These are phyloP conservation scores for Oegoconia quadripuncta DNA, from an alignment of 2,888 invertebrate genomes.

Conservation along the genomic window DNA sequence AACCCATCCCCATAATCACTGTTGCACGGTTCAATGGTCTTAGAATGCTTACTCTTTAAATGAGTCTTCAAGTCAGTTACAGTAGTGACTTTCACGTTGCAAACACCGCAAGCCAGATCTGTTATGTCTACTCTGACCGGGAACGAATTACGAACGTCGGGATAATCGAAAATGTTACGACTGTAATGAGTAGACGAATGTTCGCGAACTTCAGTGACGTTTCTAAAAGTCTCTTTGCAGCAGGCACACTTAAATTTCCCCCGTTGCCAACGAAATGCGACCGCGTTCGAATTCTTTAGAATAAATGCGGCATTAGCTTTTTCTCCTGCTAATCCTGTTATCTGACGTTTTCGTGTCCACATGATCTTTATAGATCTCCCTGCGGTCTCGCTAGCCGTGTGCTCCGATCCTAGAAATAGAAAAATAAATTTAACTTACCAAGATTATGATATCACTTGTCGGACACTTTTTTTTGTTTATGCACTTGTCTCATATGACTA, in stretches of 20 bases:
- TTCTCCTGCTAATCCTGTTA: slow-evolving; percentile 32
- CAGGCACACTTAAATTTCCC: slow-evolving; percentile 57
- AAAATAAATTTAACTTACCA: slow-evolving; percentile 14
- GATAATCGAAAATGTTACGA: slow-evolving; percentile 37
- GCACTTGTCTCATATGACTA: slow-evolving; percentile 53
- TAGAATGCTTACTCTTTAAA: slow-evolving; percentile 35
- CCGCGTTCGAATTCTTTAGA: slow-evolving; percentile 51
- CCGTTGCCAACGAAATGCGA: slow-evolving; percentile 49
- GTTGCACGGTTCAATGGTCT: slow-evolving; percentile 3
- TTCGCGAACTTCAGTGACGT: slow-evolving; percentile 35
- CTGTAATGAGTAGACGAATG: slow-evolving; percentile 43
- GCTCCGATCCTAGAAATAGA: slow-evolving; percentile 49
- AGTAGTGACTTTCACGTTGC: slow-evolving; percentile 25
- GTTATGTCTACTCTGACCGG: slow-evolving; percentile 57
- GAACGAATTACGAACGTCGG: slow-evolving; percentile 38
- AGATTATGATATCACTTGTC: slow-evolving; percentile 23
- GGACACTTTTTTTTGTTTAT: slow-evolving; percentile 29
- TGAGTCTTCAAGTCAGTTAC: slow-evolving; percentile 44
- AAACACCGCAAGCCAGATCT: slow-evolving; percentile 42
- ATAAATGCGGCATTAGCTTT: slow-evolving; percentile 51
- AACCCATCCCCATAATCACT: slow-evolving; percentile 41
- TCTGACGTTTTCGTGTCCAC: slow-evolving; percentile 44
- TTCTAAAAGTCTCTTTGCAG: slow-evolving; percentile 38
- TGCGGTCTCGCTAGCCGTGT: slow-evolving; percentile 21
- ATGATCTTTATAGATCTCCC: slow-evolving; percentile 26